phyloP scores from a whole-genome alignment of 2,113 vertebrate genomes.

The Channa argus region DNA sequence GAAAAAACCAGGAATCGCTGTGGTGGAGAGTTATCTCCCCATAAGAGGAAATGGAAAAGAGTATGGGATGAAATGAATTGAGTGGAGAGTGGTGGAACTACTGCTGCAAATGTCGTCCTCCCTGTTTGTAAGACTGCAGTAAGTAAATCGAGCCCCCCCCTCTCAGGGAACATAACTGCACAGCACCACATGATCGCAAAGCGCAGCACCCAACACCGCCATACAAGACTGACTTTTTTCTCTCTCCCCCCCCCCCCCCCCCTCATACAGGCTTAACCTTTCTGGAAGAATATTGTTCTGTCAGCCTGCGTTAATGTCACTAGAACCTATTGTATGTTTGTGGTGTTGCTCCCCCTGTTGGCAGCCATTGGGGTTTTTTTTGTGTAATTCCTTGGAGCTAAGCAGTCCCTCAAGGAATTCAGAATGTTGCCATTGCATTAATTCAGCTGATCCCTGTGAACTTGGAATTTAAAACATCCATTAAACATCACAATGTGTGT shows the following conservation, averaged over 20 bases:
- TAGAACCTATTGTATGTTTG: constrained; percentile 5
- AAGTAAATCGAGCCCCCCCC: constrained; percentile 76
- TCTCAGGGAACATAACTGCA: constrained; percentile 69
- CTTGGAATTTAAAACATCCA: too few relatives aligned
- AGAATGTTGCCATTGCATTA: too few relatives aligned
- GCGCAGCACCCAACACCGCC: constrained; percentile 73
- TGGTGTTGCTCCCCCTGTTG: constrained; percentile 18
- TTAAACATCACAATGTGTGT: too few relatives aligned
- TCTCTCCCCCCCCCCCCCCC: not conserved
- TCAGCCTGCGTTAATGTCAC: constrained; percentile 16
- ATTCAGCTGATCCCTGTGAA: too few relatives aligned
- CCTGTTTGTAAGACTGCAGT: constrained; percentile 79
- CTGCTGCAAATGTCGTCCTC: constrained; percentile 76
- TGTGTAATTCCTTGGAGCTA: constrained; percentile 1
- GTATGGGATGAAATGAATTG: constrained; percentile 76
- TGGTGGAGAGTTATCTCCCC: constrained; percentile 63
- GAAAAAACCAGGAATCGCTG: constrained; percentile 66
- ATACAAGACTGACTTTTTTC: constrained; percentile 67
- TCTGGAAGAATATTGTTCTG: constrained; percentile 54
- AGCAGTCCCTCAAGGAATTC: too few relatives aligned
- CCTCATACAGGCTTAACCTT: constrained; percentile 47
- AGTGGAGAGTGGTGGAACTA: constrained; percentile 73
- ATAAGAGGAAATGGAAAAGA: constrained; percentile 70
- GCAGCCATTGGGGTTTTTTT: constrained; percentile 18
- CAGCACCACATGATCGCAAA: constrained; percentile 68